phyloP scores from a whole-genome alignment of 2,888 invertebrate species.

The Tetranychus piercei region DNA sequence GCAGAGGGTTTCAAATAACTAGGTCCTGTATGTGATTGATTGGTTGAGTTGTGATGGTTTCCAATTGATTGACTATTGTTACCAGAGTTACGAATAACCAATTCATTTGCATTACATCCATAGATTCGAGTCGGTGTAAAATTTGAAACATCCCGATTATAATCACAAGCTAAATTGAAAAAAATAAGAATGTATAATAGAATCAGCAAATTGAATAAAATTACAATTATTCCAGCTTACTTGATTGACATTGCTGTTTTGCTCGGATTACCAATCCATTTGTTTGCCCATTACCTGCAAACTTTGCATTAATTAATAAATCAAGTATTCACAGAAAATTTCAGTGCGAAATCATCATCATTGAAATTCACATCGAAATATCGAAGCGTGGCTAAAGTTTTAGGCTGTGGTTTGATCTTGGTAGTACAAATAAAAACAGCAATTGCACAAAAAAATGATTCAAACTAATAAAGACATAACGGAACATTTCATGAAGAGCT shows the following conservation, averaged over 20 bases:
- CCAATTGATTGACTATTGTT: neutral
- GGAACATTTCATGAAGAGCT: neutral
- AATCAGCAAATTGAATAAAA: neutral
- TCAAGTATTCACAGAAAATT: neutral
- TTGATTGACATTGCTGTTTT: neutral
- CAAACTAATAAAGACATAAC: too few relatives aligned
- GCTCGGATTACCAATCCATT: neutral
- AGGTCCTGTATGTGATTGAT: neutral
- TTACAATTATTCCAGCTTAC: neutral
- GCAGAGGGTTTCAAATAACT: neutral
- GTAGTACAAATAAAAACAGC: too few relatives aligned
- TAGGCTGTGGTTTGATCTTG: too few relatives aligned
- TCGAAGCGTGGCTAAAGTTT: too few relatives aligned
- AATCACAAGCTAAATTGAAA: neutral
- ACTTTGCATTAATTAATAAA: neutral
- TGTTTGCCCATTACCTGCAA: neutral
- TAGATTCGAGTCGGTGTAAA: neutral
- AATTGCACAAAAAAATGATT: too few relatives aligned
- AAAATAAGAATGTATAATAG: neutral
- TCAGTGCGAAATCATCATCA: neutral
- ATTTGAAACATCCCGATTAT: neutral
- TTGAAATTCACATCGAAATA: neutral
- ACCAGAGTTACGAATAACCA: neutral
- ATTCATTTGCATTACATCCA: neutral
- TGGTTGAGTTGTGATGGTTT: neutral